Evolutionary conservation across 2,113 vertebrate species (phyloP), one percentile per base, ranked within the genome.

Genomic region (Python bivittatus): DNA sequence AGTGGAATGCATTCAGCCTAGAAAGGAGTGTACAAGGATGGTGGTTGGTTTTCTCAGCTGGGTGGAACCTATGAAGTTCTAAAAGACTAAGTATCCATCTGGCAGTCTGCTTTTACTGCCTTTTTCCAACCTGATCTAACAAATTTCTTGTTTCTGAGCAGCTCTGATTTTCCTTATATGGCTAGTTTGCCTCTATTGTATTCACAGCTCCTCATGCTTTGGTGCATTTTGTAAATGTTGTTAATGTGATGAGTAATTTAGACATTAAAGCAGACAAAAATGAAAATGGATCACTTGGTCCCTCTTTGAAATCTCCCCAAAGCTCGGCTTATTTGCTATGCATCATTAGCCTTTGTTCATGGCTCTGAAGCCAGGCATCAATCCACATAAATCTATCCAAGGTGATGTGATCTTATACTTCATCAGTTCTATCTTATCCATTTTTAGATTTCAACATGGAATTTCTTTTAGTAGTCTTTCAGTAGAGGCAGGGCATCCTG

Each of bases 341-440:
- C 61, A 5, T 48, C 20, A 1, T 92, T 92, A 52, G n/a, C 25
- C 56, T 88, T 93, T 56, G 33, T 93, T 90, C 91, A 86, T 48
- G 33, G 38, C n/a, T 79, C 29, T 84, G 84, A 83, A 88, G 79
- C 85, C 90, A 11, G 5, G 54, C 94, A 91, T 94, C 68, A 64
- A 61, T 91, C 88, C 60, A 88, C n/a, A 53, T 44, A 84, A 84
- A 57, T 84, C 87, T 4, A 38, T 83, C 29, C 25, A 58, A 86
- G 48, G 42, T 54, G 79, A 93, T 92, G 53, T 91, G 56, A 95
- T 83, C n/a, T 44, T 91, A n/a, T 94, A 79, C 61, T 94, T 72
- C 38, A 3, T 27, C 84, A 64, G 42, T 6, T 42, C 64, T 94
- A 20, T 57, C 33, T 94, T 84, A 86, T 20, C 87, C 87, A 0